Base-by-base conservation (phyloP, 2,797 vertebrate species). In the Parauchenoglanis punctatus region DNA sequence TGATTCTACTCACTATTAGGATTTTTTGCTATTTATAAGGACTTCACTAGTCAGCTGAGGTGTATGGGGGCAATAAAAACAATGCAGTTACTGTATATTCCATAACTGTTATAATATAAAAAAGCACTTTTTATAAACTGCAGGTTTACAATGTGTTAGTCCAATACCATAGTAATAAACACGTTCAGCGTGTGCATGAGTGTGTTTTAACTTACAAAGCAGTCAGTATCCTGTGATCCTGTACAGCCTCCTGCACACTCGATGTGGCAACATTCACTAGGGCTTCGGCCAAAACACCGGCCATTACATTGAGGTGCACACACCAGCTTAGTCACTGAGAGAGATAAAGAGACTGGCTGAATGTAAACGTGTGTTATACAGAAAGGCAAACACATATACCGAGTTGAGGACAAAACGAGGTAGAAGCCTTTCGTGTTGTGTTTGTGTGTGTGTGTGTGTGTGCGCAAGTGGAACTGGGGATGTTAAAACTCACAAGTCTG, bases 181-280 rank as follows among this genome's bases (percentile, higher is more conserved):
- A 68, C 28, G 59, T 63, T 65, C n/a, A 72, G 72, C 23, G 61
- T 31, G 58, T 83, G n/a, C 23, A 46, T 59, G 68, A 73, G 49
- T 85, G 61, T 63, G 15, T 49, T 70, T 67, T 25, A 80, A 97
- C 98, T 90, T 94, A 99, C 98, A 92, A 98, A 98, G 95, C 98
- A 99, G 89, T 98, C 91, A 0, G 96, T 98, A 83, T 98, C 96
- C 75, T 96, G 95, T 1, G 97, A 95, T 12, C 98, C 98, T 0
- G 94, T 97, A 93, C 98, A 99, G 87, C 98, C 98, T 17, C 97
- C 98, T 0, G 97, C 98, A 88, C 98, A 99, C 89, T 99, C 98
- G 11, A 94, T 96, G n/a, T 99, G 98, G 91, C 98, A 99, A 88
- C 98, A 99, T 89, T 99, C 96, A 49, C 95, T 97, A 11, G 97